Base-by-base conservation (phyloP, 2,113 vertebrate species). In the Paratilapia polleni region DNA sequence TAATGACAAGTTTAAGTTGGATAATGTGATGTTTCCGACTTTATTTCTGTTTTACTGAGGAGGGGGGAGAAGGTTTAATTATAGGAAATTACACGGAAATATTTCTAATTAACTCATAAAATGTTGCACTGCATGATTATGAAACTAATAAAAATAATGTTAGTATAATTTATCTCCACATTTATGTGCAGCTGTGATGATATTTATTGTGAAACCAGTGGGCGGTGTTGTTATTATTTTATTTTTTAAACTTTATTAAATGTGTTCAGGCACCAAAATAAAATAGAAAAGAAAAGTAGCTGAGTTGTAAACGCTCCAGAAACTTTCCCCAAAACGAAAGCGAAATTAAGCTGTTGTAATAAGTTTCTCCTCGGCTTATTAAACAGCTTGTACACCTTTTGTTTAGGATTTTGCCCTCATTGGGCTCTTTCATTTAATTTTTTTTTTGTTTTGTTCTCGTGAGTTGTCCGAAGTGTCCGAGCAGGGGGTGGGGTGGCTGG, bases 401-500 rank as follows among this genome's bases (percentile, higher is more conserved):
- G 41, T 54, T 78, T 28, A 14, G 76, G 41, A 57, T 47, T 59
- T 56, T 56, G 34, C 6, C 19, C 59, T 20, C 77, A 57, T 28
- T 74, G 41, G 49, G 28, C 22, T 74, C 38, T 8, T 87, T 81
- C 89, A 87, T 92, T 94, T 93, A 22, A 84, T 89, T 89, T 88
- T 78, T 77, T 36, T 36, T 8, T 36, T 36, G 4, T 36, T 36
- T 36, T 83, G 78, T 80, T 79, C 88, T 84, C 77, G 90, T 91
- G 82, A 92, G 82, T 95, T 93, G 93, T 95, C 87, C 80, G 90
- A 81, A 93, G 86, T 88, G 88, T 93, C 83, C 28, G 20, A 87
- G 87, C 78, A 80, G 77, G 73, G 82, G 43, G 24, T 19, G 76
- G 17, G 70, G 31, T 5, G 64, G 17, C 10, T 28, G 15, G 31